Evolutionary conservation across 2,888 invertebrate genomes (phyloP), one percentile per base, ranked within the genome.

Genomic region (Antheraea assamensis): DNA sequence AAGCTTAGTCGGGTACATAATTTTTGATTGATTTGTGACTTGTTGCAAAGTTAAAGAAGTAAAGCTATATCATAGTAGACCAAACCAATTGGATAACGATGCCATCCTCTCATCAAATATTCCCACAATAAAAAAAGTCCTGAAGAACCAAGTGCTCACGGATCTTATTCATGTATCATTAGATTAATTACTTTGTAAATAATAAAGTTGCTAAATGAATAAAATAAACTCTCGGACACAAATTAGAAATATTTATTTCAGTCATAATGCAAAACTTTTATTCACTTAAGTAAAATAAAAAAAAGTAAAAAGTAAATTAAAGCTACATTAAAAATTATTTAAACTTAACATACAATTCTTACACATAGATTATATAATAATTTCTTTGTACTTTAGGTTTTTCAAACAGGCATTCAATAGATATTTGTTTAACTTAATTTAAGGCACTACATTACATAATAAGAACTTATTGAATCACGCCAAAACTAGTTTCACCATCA

Each of bases 311-410:
- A 81, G 82, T 82, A 77, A 81, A 81, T 79, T 84, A 84, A 78
- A 83, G 79, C 78, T 81, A 78, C 75, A 75, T 75, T 77, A 78
- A 81, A 71, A 80, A 81, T 4, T 78, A 82, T 52, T 71, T 73
- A 74, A 71, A 74, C 76, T 78, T 80, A 81, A 47, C 75, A 19
- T 78, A 76, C 75, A 74, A 75, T 76, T 76, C 76, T 52, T 21
- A 76, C 77, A 78, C 82, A 82, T 86, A 88, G 85, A 85, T 85
- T 86, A 85, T 85, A 78, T 76, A 77, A 82, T 79, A 82, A 85
- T 82, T 80, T 81, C 87, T 92, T 92, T 92, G 92, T 92, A 92
- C 92, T 92, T 85, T 74, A 85, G 88, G 90, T 86, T 81, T 83
- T 80, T 85, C 82, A 78, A 75, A 76, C 73, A 74, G 72, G 78